Conservation (phyloP, 1,140 invertebrate genomes). For the Bombus picipes region DNA sequence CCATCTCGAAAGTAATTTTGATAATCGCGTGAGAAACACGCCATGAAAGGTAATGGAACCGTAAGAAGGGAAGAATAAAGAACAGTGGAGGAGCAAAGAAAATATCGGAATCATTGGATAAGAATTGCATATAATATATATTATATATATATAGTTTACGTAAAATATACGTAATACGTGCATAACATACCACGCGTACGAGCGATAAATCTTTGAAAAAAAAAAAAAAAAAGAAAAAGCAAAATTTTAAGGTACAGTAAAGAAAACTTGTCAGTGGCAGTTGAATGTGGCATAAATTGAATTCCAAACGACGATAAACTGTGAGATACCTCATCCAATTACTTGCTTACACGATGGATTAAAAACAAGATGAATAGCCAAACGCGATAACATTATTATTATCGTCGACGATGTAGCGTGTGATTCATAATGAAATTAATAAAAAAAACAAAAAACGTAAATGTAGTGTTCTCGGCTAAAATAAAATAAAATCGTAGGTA, state of each 20-base stretch:
- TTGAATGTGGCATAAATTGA: conserved; percentile 45
- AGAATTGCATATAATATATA: conserved; percentile 39
- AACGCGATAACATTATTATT: conserved; percentile 30
- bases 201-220: conserved; percentile 11
- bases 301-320: conserved; percentile 64
- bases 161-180: conserved; percentile 35
- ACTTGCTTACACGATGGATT: conserved; percentile 52
- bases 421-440: conserved; percentile 21
- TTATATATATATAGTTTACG: conserved; percentile 42
- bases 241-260: conserved; percentile 47
- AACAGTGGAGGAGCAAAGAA: conserved; percentile 28
- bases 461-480: conserved; percentile 20
- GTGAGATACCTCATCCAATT: conserved; percentile 49
- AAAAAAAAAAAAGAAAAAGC: conserved; percentile 20
- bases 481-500: conserved; percentile 29
- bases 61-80: conserved; percentile 23
- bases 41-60: conserved; percentile 39
- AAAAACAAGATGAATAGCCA: conserved; percentile 45
- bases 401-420: conserved; percentile 31
- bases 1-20: neutral
- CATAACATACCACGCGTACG: conserved; percentile 25
- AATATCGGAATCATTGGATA: conserved; percentile 38
- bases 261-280: conserved; percentile 57
- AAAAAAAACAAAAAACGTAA: neutral
- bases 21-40: conserved; percentile 24